Percentiles rank a stretch among this genome's conserved stretches.
Conservation (phyloP, 2,797 vertebrate genomes). For the Iguana delicatissima region DNA sequence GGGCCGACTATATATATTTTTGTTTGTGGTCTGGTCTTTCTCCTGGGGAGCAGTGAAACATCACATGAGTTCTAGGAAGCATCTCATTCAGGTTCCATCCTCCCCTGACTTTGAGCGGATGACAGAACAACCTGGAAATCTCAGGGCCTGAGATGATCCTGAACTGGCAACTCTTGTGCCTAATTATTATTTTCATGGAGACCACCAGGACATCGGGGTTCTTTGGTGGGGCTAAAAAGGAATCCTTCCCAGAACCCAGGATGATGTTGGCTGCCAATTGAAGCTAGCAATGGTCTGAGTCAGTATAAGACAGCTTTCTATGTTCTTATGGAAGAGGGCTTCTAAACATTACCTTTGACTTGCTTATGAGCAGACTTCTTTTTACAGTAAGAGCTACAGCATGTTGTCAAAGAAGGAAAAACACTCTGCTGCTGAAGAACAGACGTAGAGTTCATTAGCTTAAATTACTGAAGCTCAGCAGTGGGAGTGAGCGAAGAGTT, state of each 20-base stretch:
- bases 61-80: background rate
- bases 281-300: too few species aligned
- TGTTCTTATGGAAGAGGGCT: background rate
- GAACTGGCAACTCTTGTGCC: too few species aligned
- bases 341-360: background rate
- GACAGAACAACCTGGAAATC: too few species aligned
- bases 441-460: slow-evolving; percentile 50
- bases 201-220: too few species aligned
- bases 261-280: too few species aligned
- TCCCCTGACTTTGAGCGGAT: too few species aligned
- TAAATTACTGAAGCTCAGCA: slow-evolving; percentile 44
- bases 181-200: too few species aligned
- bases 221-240: too few species aligned
- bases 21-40: background rate
- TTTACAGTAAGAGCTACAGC: background rate
- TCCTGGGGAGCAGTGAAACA: background rate
- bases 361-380: background rate
- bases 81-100: background rate
- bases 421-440: slow-evolving; percentile 9
- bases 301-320: too few species aligned
- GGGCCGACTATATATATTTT: background rate
- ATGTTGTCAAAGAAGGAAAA: background rate
- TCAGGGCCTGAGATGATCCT: too few species aligned
- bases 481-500: slow-evolving; percentile 22
- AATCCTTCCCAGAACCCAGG: too few species aligned